phyloP scores from a whole-genome alignment of 2,888 invertebrate genomes.

The Tiliacea aurago region DNA sequence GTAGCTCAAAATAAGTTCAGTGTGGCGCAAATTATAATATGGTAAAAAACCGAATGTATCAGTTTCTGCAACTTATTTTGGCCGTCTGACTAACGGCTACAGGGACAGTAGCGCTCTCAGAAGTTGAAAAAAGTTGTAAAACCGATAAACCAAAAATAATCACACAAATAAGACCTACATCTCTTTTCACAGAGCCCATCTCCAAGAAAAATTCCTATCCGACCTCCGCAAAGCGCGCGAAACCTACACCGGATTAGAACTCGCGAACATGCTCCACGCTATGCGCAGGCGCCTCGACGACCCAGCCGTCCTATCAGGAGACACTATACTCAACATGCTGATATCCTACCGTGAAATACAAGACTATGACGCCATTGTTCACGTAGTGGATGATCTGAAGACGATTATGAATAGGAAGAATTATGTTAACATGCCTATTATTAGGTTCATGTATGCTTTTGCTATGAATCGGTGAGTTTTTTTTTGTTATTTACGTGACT shows the following conservation, averaged over 20 bases:
- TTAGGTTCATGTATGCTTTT: conserved; percentile 98
- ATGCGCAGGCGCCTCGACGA: conserved; percentile 98
- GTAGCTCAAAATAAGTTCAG: neutral
- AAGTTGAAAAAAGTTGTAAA: neutral
- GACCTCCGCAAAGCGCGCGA: conserved; percentile 98
- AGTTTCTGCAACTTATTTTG: neutral
- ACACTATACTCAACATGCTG: conserved; percentile 98
- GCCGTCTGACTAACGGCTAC: neutral
- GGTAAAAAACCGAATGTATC: neutral
- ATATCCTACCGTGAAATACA: conserved; percentile 97
- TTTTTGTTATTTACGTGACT: neutral
- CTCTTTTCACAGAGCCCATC: conserved; percentile 93
- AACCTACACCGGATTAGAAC: conserved; percentile 95
- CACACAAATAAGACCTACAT: neutral
- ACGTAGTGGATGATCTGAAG: conserved; percentile 97
- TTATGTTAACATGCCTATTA: conserved; percentile 96
- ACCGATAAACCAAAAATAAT: too few relatives aligned
- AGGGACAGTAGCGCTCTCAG: neutral
- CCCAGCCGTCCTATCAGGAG: conserved; percentile 98
- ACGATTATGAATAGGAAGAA: conserved; percentile 97
- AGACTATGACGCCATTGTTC: conserved; percentile 99
- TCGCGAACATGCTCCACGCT: conserved; percentile 95
- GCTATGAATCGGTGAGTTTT: conserved; percentile 95
- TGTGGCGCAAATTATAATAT: neutral
- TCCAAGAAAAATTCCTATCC: conserved; percentile 98